A percentile compares a stretch with the other conserved stretches of the same genome.
Conservation (phyloP, 2,113 vertebrate species). For the Phrynosoma blainvillii region DNA sequence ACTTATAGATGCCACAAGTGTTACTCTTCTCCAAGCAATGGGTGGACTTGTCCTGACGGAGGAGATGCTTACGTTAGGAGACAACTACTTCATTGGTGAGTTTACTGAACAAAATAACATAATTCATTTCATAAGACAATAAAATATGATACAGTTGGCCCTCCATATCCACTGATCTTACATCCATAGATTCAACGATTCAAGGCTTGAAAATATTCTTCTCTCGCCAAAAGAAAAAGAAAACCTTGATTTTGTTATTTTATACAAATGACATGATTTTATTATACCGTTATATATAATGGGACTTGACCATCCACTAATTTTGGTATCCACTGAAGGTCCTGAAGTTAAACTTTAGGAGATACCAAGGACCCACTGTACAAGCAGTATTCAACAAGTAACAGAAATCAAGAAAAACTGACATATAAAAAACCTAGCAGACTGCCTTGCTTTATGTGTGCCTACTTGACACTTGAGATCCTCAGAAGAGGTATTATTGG, state of each 20-base stretch:
- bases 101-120: background rate
- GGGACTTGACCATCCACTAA: no score
- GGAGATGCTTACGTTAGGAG: slow-evolving; percentile 86
- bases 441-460: background rate
- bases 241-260: no score
- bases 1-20: slow-evolving; percentile 85
- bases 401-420: background rate
- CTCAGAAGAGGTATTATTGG: background rate
- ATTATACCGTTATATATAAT: no score
- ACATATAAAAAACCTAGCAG: background rate
- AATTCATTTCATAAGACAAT: background rate
- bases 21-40: slow-evolving; percentile 86
- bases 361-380: background rate
- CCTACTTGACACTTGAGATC: background rate
- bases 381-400: background rate
- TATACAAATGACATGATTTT: no score
- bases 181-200: no score
- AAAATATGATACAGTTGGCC: no score
- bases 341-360: no score
- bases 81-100: slow-evolving; percentile 96
- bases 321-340: no score
- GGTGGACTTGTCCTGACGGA: slow-evolving; percentile 91
- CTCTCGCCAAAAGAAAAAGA: no score
- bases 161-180: no score
- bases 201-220: no score